phyloP scores from a whole-genome alignment of 2,113 vertebrate genomes.

The Atrichornis clamosus region DNA sequence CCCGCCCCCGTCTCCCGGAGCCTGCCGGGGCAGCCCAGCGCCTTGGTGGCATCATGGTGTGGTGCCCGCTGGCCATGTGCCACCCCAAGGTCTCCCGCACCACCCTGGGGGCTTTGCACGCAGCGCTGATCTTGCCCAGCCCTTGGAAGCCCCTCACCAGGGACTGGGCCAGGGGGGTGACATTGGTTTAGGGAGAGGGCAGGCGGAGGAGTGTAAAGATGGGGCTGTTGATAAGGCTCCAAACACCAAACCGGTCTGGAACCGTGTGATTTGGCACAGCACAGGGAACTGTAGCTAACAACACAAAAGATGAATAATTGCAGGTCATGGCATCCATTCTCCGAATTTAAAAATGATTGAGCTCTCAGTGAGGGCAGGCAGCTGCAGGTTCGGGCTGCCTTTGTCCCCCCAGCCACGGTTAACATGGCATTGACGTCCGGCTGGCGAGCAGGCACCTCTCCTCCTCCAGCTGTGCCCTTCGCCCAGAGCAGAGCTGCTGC shows the following conservation, averaged over 20 bases:
- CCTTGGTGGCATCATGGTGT: background rate
- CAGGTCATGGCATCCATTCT: conserved; percentile 18
- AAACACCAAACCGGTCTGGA: conserved; percentile 10
- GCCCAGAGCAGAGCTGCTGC: background rate
- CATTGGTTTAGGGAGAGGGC: background rate
- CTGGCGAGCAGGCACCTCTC: rapidly evolving
- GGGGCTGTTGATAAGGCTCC: background rate
- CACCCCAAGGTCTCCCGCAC: background rate
- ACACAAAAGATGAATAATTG: conserved; percentile 53
- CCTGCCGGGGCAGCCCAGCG: background rate
- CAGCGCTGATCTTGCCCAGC: background rate
- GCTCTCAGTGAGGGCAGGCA: background rate
- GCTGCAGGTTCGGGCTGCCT: conserved; percentile 34
- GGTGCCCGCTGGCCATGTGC: background rate
- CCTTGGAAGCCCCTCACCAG: background rate
- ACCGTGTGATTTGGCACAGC: conserved; percentile 13
- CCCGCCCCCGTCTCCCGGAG: background rate
- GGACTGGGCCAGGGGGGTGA: background rate
- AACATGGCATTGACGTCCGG: rapidly evolving
- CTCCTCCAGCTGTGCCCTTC: background rate
- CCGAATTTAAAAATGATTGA: background rate
- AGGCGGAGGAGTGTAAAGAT: background rate
- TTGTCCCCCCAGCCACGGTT: background rate
- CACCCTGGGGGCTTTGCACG: background rate
- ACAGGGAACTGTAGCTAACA: background rate